phyloP scores from a whole-genome alignment of 2,888 invertebrate genomes.

The Stomorhina lunata region DNA sequence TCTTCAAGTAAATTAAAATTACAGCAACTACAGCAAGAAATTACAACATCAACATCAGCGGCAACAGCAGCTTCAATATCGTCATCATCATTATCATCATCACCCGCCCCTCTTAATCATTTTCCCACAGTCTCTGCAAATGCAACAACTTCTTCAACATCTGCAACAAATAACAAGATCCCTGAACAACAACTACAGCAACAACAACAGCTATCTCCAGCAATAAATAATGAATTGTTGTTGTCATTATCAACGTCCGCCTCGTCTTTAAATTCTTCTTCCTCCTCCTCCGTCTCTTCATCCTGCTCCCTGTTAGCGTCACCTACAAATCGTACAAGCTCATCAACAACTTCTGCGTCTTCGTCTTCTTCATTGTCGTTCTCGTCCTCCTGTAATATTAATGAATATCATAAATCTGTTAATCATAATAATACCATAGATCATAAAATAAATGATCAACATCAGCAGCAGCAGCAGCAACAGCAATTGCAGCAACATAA shows the following conservation, averaged over 20 bases:
- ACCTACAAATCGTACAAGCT: constrained; percentile 10
- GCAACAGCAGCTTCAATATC: constrained; percentile 30
- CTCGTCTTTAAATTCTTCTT: constrained; percentile 10
- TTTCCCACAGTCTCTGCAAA: constrained; percentile 29
- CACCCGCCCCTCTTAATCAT: constrained; percentile 27
- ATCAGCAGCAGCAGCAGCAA: neutral
- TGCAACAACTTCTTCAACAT: constrained; percentile 32
- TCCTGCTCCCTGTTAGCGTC: constrained; percentile 3
- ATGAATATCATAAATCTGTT: constrained; percentile 52
- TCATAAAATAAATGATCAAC: constrained; percentile 44
- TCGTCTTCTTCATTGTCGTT: neutral
- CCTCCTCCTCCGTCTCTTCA: neutral
- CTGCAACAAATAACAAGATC: constrained; percentile 36
- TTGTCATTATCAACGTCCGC: constrained; percentile 42
- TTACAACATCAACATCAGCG: neutral
- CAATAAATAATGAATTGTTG: constrained; percentile 53
- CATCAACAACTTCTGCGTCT: neutral
- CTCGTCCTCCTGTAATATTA: constrained; percentile 35
- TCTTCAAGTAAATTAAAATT: constrained; percentile 76
- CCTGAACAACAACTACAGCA: constrained; percentile 21
- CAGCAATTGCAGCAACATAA: neutral
- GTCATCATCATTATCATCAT: neutral
- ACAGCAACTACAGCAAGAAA: constrained; percentile 54
- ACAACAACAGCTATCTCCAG: constrained; percentile 15
- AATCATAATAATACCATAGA: constrained; percentile 46